Evolutionary conservation across 2,797 vertebrate species (phyloP).

Genomic region (Carduelis carduelis): DNA sequence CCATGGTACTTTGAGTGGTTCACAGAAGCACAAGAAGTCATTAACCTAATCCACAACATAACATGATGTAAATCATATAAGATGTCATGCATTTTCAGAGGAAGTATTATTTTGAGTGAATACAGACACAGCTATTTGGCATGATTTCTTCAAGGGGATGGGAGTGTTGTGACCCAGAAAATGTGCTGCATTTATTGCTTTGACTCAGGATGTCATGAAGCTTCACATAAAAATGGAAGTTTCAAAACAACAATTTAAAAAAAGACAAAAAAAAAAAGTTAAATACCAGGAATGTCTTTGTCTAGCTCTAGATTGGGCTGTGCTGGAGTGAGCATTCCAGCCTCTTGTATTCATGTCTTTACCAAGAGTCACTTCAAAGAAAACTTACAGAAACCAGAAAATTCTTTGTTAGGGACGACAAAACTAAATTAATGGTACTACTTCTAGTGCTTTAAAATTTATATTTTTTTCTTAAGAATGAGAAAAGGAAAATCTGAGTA

Average conservation of each 20-base stretch:
- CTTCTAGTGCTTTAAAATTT: neutral
- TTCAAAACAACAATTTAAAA: conserved; percentile 38
- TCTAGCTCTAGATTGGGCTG: neutral
- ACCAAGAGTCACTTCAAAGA: neutral
- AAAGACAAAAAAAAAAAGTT: neutral
- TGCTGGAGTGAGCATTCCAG: conserved; percentile 2
- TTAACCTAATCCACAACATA: conserved; percentile 62
- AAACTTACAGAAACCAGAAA: neutral
- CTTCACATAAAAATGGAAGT: conserved; percentile 51
- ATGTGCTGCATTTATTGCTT: conserved; percentile 59
- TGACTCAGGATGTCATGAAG: conserved; percentile 54
- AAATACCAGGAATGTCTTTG: conserved; percentile 47
- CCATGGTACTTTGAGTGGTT: neutral
- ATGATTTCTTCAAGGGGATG: conserved; percentile 61
- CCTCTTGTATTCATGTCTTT: neutral
- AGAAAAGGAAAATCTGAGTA: neutral
- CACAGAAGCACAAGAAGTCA: conserved; percentile 68
- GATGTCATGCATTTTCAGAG: conserved; percentile 60
- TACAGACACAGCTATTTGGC: conserved; percentile 57
- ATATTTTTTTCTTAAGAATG: neutral
- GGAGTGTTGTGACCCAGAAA: conserved; percentile 68
- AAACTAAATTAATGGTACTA: neutral
- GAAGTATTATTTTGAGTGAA: conserved; percentile 68
- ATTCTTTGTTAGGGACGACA: neutral
- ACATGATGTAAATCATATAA: conserved; percentile 67